Conservation (phyloP, 2,113 vertebrate genomes). For the Misgurnus mizolepis region DNA sequence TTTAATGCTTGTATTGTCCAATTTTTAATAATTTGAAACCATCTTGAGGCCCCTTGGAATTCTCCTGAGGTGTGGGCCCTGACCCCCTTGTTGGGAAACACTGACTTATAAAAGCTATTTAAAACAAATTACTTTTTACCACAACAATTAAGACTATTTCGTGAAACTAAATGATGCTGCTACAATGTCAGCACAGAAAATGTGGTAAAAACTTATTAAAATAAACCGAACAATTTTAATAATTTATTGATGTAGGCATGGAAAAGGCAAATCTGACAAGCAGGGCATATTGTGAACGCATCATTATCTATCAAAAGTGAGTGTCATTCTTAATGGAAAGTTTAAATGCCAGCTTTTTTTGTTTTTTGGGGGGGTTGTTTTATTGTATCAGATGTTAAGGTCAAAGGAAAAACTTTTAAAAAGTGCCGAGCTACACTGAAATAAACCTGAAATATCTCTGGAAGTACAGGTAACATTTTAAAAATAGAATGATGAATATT, state of each 20-base stretch:
- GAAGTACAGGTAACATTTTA: not conserved
- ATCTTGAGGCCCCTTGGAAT: no score
- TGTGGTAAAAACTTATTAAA: not conserved
- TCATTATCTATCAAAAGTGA: not conserved
- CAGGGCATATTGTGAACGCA: not conserved
- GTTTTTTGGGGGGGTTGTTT: not conserved
- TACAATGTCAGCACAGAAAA: not conserved
- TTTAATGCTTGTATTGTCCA: no score
- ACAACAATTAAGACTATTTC: not conserved
- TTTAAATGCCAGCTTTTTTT: slow-evolving; percentile 12
- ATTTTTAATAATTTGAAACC: no score
- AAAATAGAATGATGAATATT: slow-evolving; percentile 11
- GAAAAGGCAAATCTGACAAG: not conserved
- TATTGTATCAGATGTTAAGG: not conserved
- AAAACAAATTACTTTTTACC: not conserved
- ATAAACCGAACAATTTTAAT: not conserved
- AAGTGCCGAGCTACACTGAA: not conserved
- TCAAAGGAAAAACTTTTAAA: not conserved
- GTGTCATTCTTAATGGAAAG: not conserved
- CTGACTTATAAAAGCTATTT: no score
- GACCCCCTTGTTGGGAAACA: no score
- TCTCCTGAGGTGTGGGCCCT: no score
- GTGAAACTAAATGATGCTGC: not conserved
- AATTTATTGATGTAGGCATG: not conserved
- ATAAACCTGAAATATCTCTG: not conserved